Percentiles rank a stretch among this genome's conserved stretches.
Evolutionary conservation across 2,113 vertebrate species (phyloP).

Genomic region (Rhineura floridana): DNA sequence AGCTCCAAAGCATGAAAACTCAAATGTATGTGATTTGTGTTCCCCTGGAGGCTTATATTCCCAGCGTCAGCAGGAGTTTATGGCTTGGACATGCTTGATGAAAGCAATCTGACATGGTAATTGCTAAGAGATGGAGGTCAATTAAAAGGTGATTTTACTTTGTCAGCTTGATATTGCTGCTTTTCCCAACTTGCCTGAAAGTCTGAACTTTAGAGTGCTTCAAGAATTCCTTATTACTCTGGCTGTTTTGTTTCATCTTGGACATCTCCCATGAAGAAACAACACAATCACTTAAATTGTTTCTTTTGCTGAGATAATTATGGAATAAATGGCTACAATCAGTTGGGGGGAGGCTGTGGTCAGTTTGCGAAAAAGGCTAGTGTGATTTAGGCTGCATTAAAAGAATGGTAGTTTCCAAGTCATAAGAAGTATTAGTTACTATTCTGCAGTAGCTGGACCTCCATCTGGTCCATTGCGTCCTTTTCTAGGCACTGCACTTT

Average conservation of each 20-base stretch:
- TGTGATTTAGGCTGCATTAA: background rate
- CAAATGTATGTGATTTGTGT: constrained; percentile 21
- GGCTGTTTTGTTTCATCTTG: background rate
- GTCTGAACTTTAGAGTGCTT: constrained; percentile 44
- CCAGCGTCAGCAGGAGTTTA: constrained; percentile 23
- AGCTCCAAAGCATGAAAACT: constrained; percentile 3
- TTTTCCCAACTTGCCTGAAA: constrained; percentile 51
- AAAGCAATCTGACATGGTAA: constrained; percentile 30
- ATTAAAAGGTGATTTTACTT: constrained; percentile 26
- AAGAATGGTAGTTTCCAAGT: background rate
- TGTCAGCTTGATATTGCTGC: constrained; percentile 17
- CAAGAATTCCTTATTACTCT: constrained; percentile 1
- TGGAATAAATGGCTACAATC: background rate
- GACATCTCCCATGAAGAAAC: constrained; percentile 18
- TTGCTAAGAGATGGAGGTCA: constrained; percentile 31
- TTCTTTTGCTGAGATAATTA: background rate
- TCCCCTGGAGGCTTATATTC: constrained; percentile 16
- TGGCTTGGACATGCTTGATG: constrained; percentile 8
- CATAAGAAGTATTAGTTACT: background rate
- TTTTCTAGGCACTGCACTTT: background rate
- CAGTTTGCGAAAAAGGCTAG: background rate
- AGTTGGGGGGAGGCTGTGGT: background rate
- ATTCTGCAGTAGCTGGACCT: background rate
- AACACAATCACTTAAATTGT: constrained; percentile 20
- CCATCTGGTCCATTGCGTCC: background rate